Evolutionary conservation across 1,140 invertebrate genomes (phyloP).

Genomic region (Eciton burchellii): DNA sequence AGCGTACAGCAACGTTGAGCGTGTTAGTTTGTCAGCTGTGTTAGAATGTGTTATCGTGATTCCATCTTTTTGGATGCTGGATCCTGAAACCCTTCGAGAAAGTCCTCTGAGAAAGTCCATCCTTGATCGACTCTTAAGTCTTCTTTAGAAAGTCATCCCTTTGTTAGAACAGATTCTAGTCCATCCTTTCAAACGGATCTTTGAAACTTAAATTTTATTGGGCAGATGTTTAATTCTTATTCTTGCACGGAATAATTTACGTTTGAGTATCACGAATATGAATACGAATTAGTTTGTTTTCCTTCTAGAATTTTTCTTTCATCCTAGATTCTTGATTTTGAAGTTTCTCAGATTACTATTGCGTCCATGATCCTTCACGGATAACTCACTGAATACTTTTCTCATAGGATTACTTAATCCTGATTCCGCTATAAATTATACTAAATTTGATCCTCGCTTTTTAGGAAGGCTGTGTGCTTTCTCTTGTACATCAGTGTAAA

Average conservation of each 20-base stretch:
- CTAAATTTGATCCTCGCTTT: constrained; percentile 7
- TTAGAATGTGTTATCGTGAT: constrained; percentile 47
- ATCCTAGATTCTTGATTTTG: too few relatives aligned
- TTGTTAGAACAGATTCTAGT: background rate
- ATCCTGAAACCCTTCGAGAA: too few relatives aligned
- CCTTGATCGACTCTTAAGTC: constrained; percentile 5
- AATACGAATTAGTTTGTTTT: background rate
- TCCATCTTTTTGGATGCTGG: constrained; percentile 3
- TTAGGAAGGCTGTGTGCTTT: constrained; percentile 6
- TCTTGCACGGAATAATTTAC: background rate
- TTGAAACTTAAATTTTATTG: constrained; percentile 4
- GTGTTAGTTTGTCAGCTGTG: constrained; percentile 50
- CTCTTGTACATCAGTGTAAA: constrained; percentile 2
- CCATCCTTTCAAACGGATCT: background rate
- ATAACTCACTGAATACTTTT: background rate
- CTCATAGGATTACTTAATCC: background rate
- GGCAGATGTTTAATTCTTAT: background rate
- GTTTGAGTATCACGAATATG: background rate
- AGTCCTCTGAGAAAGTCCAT: too few relatives aligned
- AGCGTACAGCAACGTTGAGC: constrained; percentile 18
- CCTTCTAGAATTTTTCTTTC: background rate
- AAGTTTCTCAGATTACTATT: background rate
- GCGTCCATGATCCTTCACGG: too few relatives aligned
- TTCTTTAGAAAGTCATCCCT: background rate
- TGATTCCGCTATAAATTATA: constrained; percentile 13